phyloP scores from a whole-genome alignment of 1,140 invertebrate genomes.

The Zophobas morio region DNA sequence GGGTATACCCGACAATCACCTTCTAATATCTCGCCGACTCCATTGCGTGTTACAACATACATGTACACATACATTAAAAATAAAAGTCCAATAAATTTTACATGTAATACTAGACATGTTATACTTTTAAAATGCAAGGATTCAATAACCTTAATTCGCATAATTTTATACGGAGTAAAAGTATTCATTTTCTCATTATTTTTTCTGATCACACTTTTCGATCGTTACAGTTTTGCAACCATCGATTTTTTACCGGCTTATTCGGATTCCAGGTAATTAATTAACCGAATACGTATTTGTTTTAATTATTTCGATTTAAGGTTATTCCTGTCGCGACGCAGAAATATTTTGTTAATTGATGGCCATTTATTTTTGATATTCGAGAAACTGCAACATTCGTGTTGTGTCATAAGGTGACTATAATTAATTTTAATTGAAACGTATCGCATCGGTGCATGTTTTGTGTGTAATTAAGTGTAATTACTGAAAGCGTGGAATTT shows the following conservation, averaged over 20 bases:
- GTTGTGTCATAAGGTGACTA: background rate
- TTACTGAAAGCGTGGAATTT: background rate
- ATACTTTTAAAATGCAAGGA: slow-evolving; percentile 31
- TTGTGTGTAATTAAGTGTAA: background rate
- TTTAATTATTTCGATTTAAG: background rate
- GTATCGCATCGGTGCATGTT: background rate
- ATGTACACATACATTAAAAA: slow-evolving; percentile 16
- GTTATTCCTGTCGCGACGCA: background rate
- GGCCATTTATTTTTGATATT: background rate
- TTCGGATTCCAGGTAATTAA: slow-evolving; percentile 5
- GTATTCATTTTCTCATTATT: slow-evolving; percentile 6
- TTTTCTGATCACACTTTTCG: background rate
- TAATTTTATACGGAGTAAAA: slow-evolving; percentile 12
- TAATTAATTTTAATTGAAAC: background rate
- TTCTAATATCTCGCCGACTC: background rate
- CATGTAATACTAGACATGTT: slow-evolving; percentile 14
- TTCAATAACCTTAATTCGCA: slow-evolving; percentile 27
- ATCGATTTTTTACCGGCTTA: slow-evolving; percentile 3
- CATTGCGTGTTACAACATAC: slow-evolving; percentile 2
- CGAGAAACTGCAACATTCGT: background rate
- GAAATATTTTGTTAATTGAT: background rate
- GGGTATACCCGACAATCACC: too few species aligned
- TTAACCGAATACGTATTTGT: background rate
- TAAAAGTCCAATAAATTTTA: slow-evolving; percentile 25
- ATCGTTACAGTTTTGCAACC: slow-evolving; percentile 14